Percentiles rank a stretch among this genome's conserved stretches.
Evolutionary conservation across 2,888 invertebrate genomes (phyloP).

Genomic region (Ophion slaviceki): DNA sequence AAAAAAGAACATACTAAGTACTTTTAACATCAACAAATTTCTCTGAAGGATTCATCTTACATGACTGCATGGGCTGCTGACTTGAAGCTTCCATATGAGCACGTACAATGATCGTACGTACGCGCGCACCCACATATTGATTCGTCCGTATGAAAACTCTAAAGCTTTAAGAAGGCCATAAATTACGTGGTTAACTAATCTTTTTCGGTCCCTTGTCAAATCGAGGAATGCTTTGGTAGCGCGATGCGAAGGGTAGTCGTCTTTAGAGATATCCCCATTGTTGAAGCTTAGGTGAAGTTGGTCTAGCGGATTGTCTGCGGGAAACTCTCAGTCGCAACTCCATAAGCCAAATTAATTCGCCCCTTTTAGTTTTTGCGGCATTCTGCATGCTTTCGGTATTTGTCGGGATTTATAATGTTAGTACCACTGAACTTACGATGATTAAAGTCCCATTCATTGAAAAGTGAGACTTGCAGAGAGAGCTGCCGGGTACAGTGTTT

Average conservation of each 20-base stretch:
- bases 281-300: constrained; percentile 53
- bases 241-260: background rate
- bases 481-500: constrained; percentile 39
- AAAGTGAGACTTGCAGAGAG: constrained; percentile 56
- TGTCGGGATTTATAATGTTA: constrained; percentile 58
- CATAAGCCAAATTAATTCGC: background rate
- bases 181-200: background rate
- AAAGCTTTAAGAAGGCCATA: background rate
- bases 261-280: constrained; percentile 24
- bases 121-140: background rate
- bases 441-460: constrained; percentile 60
- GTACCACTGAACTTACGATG: constrained; percentile 55
- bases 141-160: background rate
- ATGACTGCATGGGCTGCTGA: too few relatives aligned
- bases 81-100: too few relatives aligned
- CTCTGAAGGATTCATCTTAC: too few relatives aligned
- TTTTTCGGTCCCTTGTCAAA: background rate
- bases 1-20: too few relatives aligned
- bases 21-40: too few relatives aligned
- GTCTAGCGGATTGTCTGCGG: constrained; percentile 4
- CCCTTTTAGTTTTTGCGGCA: constrained; percentile 44
- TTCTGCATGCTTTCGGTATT: constrained; percentile 31
- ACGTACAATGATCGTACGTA: too few relatives aligned
- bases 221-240: background rate
- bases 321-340: background rate